phyloP scores from a whole-genome alignment of 2,888 invertebrate genomes.

The Lasiommata megera region DNA sequence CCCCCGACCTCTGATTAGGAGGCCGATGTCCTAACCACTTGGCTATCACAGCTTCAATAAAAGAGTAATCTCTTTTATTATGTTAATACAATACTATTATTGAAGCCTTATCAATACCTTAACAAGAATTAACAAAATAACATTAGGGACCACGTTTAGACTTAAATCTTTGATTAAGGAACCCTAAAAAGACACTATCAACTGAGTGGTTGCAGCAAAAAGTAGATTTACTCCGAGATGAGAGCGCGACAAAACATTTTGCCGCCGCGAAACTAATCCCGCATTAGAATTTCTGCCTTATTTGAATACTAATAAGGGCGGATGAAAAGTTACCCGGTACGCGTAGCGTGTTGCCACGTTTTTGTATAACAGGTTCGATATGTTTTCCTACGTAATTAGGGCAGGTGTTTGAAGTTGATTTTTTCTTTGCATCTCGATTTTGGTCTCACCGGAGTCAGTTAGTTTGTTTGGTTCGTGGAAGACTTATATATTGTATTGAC shows the following conservation, averaged over 20 bases:
- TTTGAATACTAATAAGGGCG: not conserved
- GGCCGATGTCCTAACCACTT: no score
- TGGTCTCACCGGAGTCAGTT: constrained; percentile 17
- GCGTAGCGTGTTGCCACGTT: constrained; percentile 18
- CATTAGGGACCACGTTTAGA: no score
- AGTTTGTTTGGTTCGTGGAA: constrained; percentile 17
- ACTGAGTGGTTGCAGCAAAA: constrained; percentile 31
- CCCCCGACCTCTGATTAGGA: no score
- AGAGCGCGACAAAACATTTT: constrained; percentile 14
- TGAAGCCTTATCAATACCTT: no score
- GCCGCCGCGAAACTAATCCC: not conserved
- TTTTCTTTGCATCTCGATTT: constrained; percentile 27
- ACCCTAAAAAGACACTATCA: constrained; percentile 20
- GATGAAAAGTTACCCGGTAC: not conserved
- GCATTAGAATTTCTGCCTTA: constrained; percentile 15
- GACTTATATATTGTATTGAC: not conserved
- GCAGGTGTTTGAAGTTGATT: constrained; percentile 33
- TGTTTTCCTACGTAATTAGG: constrained; percentile 34
- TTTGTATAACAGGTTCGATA: constrained; percentile 32
- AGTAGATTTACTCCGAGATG: constrained; percentile 30
- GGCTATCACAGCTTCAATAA: no score
- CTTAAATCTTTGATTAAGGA: not conserved
- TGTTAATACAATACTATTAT: no score
- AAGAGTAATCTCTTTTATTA: no score
- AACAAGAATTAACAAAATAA: no score